phyloP scores from a whole-genome alignment of 2,888 invertebrate species.

The Eumerus sabulonum region DNA sequence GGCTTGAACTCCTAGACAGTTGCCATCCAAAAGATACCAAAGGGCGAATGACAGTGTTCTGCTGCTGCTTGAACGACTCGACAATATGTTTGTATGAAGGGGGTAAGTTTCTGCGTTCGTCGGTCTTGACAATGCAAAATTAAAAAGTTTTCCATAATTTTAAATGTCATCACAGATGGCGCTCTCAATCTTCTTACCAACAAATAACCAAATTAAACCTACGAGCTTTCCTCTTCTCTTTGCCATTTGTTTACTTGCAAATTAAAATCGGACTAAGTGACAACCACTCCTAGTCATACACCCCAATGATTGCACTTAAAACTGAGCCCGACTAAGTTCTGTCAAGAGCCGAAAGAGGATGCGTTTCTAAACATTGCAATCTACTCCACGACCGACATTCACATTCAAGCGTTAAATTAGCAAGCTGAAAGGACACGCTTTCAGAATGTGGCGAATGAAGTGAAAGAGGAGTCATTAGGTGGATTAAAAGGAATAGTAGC shows the following conservation, averaged over 20 bases:
- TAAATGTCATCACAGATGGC: conserved; percentile 65
- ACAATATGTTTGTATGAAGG: conserved; percentile 42
- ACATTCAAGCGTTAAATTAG: conserved; percentile 66
- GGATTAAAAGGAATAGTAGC: conserved; percentile 47
- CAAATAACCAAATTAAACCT: too few species aligned
- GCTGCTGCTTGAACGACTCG: conserved; percentile 53
- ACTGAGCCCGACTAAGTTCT: conserved; percentile 37
- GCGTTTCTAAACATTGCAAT: conserved; percentile 38
- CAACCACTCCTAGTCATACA: not conserved
- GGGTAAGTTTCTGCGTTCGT: conserved; percentile 18
- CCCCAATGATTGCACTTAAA: conserved; percentile 42
- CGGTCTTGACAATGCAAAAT: conserved; percentile 35
- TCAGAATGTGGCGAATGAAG: too few species aligned
- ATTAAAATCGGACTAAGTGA: conserved; percentile 13
- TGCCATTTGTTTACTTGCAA: too few species aligned
- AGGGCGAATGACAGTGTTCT: conserved; percentile 10
- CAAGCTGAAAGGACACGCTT: conserved; percentile 20
- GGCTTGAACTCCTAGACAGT: too few species aligned
- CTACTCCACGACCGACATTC: conserved; percentile 44
- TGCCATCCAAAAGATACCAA: not conserved
- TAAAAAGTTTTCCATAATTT: conserved; percentile 64
- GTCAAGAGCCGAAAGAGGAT: conserved; percentile 31
- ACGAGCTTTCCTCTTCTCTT: not conserved
- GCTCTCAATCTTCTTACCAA: conserved; percentile 21
- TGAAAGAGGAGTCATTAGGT: conserved; percentile 35